Conservation (phyloP, 1,140 invertebrate genomes). For the Akabosia matsudoensis region DNA sequence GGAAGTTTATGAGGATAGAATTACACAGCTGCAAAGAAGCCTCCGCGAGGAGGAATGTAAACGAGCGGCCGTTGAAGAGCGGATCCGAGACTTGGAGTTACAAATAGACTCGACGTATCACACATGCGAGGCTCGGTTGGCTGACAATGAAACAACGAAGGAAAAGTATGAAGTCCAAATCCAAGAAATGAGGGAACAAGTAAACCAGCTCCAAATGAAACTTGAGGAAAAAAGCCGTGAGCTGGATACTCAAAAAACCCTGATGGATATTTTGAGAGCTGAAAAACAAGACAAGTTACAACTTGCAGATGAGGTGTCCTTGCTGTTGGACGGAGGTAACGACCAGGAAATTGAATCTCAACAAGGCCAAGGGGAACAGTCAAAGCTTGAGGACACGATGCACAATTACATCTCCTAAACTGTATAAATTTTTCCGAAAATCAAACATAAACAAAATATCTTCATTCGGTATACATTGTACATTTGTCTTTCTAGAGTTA, state of each 20-base stretch:
- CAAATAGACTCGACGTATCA: neutral
- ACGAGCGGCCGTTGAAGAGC: neutral
- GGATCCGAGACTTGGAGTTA: neutral
- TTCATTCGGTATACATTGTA: too few species aligned
- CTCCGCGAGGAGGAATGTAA: neutral
- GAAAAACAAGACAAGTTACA: neutral
- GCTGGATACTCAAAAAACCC: conserved; percentile 7
- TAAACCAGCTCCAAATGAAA: neutral
- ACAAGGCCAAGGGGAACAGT: too few species aligned
- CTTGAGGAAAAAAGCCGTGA: neutral
- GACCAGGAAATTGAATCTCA: too few species aligned
- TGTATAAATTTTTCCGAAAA: too few species aligned
- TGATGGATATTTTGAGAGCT: neutral
- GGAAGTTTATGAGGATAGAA: neutral
- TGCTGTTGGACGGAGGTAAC: too few species aligned
- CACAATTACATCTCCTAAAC: too few species aligned
- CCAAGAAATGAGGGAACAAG: neutral
- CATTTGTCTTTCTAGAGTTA: too few species aligned
- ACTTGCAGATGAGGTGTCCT: too few species aligned
- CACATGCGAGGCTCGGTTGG: neutral
- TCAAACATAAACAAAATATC: too few species aligned
- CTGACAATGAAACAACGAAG: neutral
- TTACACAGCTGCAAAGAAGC: neutral
- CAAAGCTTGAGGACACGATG: too few species aligned
- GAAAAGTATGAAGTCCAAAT: neutral